Evolutionary conservation across 2,888 invertebrate genomes (phyloP), one percentile per base, ranked within the genome.

Genomic region (Aleiodes alternator): DNA sequence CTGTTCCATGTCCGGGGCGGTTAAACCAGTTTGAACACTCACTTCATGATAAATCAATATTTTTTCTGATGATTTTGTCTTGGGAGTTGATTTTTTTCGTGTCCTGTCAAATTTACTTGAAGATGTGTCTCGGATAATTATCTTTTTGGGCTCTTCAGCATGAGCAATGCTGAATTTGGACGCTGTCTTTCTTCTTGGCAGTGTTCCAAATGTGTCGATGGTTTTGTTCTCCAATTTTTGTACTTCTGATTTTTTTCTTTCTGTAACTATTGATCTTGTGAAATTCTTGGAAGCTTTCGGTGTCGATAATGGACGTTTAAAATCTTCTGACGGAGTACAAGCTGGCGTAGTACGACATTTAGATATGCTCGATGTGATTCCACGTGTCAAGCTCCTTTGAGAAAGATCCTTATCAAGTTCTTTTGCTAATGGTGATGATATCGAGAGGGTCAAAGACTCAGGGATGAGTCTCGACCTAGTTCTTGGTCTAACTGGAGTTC

Each of bases 11-110:
- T 96, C 96, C 3, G 90, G 89, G 72, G 94, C 93, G 0, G 95
- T 92, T 69, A 96, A 89, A 31, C 94, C 94, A 0, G 96, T 96
- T 88, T 96, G 96, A 12, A 93, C 92, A 66, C 93, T 92, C 50
- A 92, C 94, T 89, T 96, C 96, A 81, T 96, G 96, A 87, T 95
- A 96, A 80, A 96, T 96, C 84, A 93, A 92, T 0, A 94, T 94
- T 85, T 92, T 92, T 48, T 91, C 88, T 0, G 78, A 72, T 0
- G 31, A 79, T 80, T 89, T 89, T 75, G 89, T 88, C 59, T 90
- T 90, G n/a, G 91, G 90, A 80, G 91, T 91, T 12, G 78, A 75
- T 68, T 70, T 78, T 59, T 75, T 82, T 73, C 70, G 80, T 56
- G 74, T 48, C 68, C 85, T 75, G 53, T 75, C 75, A 12, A 90